Evolutionary conservation across 2,113 vertebrate species (phyloP).

Genomic region (Desmodus rotundus): DNA sequence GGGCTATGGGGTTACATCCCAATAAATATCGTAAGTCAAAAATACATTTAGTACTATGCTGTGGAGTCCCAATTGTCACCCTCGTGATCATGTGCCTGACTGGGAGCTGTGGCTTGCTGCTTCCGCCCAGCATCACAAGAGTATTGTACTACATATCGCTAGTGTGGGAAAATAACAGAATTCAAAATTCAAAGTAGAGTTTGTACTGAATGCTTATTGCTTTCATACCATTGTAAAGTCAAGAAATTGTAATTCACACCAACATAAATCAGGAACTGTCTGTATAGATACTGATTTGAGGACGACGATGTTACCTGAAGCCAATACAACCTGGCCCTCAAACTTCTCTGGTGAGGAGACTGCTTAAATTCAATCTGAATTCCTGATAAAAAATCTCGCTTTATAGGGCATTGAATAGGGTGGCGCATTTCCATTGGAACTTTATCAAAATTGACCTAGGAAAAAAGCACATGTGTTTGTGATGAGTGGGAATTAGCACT

Average conservation of each 20-base stretch:
- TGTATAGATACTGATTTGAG: background rate
- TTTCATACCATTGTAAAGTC: background rate
- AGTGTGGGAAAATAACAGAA: background rate
- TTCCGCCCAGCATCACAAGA: background rate
- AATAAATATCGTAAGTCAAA: no score
- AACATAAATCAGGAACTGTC: background rate
- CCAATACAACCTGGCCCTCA: constrained; percentile 94
- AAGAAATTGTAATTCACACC: background rate
- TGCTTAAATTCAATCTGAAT: constrained; percentile 95
- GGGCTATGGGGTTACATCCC: background rate
- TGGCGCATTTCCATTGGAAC: constrained; percentile 90
- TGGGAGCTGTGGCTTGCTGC: background rate
- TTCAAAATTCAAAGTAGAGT: background rate
- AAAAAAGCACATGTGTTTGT: background rate
- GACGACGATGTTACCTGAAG: constrained; percentile 86
- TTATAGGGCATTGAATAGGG: constrained; percentile 85
- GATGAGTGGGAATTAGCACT: background rate
- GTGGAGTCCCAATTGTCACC: no score
- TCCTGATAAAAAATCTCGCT: constrained; percentile 93
- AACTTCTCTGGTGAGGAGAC: constrained; percentile 92
- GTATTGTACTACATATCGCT: background rate
- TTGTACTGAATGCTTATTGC: background rate
- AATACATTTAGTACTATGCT: no score
- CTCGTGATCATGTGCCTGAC: background rate
- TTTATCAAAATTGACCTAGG: constrained; percentile 90